These are phyloP conservation scores for Hippocampus barbouri DNA, from an alignment of 2,113 vertebrate genomes.

Conservation along the genomic window DNA sequence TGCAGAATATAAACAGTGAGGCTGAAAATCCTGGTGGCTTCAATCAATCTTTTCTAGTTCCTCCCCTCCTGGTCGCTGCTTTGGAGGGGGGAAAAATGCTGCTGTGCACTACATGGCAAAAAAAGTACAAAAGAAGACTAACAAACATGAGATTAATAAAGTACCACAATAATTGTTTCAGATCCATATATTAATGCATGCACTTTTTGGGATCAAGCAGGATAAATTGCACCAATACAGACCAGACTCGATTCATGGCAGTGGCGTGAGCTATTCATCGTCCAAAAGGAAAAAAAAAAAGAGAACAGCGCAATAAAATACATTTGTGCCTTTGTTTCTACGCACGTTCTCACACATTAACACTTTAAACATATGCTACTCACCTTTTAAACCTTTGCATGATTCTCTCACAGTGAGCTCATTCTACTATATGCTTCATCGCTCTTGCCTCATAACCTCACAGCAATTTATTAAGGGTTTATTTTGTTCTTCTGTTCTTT, in stretches of 20 bases:
- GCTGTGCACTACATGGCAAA: conserved; percentile 51
- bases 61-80: conserved; percentile 23
- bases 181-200: conserved; percentile 67
- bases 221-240: conserved; percentile 61
- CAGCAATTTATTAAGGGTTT: conserved; percentile 35
- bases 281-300: conserved; percentile 55
- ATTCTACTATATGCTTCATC: conserved; percentile 25
- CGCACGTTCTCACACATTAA: conserved; percentile 53
- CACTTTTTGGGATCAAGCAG: conserved; percentile 70
- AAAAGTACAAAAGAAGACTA: conserved; percentile 54
- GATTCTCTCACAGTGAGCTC: conserved; percentile 30
- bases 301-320: conserved; percentile 69
- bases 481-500: conserved; percentile 22
- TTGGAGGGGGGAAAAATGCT: conserved; percentile 28
- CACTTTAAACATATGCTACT: conserved; percentile 26
- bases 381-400: conserved; percentile 28
- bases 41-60: conserved; percentile 6
- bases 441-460: conserved; percentile 13
- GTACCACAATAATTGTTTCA: conserved; percentile 61
- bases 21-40: conserved; percentile 28
- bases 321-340: conserved; percentile 66
- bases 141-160: conserved; percentile 62
- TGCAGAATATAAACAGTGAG: conserved; percentile 31
- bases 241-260: conserved; percentile 68
- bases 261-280: conserved; percentile 67